Base-by-base conservation (phyloP, 92 coral and sea anemone species). In the Parazoanthus darwini region DNA sequence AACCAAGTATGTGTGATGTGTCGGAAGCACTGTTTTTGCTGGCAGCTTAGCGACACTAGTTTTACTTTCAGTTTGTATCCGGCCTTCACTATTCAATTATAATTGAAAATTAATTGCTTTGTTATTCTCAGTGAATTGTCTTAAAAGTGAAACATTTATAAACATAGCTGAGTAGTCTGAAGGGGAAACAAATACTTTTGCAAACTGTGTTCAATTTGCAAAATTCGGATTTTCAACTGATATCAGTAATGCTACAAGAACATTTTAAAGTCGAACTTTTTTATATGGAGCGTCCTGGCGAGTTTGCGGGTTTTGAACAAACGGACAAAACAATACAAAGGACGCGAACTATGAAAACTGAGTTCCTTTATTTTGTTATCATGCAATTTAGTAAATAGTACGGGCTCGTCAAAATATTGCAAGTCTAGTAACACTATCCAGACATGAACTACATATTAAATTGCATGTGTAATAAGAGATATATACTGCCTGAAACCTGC, bases 321-420 rank as follows among this genome's bases (percentile, higher is more conserved):
- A 74, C 25, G 78, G 78, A 74, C 44, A 74, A 74, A 74, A 74
- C 44, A 74, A 74, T 74, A 8, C 48, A 74, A 35, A 37, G 23
- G 48, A 74, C 35, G 35, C 46, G 78, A 74, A 18, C 33, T 74
- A 65, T 33, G 37, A 74, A 74, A 44, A 44, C 50, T 44, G 50
- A 74, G 78, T 29, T 74, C 63, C 82, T 43, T 78, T 46, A 78
- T 78, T 78, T 78, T 78, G 82, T 78, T 78, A 78, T 38, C 82
- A 66, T 78, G 33, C 33, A 29, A 29, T 29, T 29, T 29, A 29
- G 33, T 29, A 29, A 29, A 29, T 29, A 29, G 33, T 29, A 29
- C 33, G 33, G 33, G 33, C 33, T 29, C 33, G 33, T 29, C 33
- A 29, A 29, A 29, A 29, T 29, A 29, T 29, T 29, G 33, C 33